Base-by-base conservation (phyloP, 2,113 vertebrate species). In the Diglossa brunneiventris region DNA sequence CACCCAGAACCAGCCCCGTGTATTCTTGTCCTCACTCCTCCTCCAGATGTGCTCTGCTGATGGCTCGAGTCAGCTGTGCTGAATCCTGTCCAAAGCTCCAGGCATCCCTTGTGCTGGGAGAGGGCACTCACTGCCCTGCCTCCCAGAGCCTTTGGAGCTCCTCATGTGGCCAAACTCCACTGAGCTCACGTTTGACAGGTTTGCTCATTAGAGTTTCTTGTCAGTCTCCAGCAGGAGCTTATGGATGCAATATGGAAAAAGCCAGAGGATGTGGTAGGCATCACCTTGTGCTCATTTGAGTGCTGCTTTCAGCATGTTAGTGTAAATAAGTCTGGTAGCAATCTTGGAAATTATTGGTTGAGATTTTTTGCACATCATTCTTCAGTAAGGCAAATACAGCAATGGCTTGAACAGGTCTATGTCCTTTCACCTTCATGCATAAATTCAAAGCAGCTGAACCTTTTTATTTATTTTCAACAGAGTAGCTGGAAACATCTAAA, bases 161-260 rank as follows among this genome's bases (percentile, higher is more conserved):
- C 16, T 69, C 30, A 0, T 5, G 30, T 37, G 49, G 39, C 37
- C 41, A 19, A 46, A 52, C 64, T 7, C 26, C 1, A 0, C n/a
- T 56, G 15, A 10, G 19, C 22, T 77, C 14, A 4, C 18, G 1
- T 78, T 30, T 72, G 62, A 44, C 19, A 44, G 39, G 17, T 35
- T 69, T 20, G 15, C 23, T 83, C 9, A 2, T 41, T 19, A 20
- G 22, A n/a, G 13, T 17, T 81, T 46, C 62, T 27, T 62, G 66
- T 77, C n/a, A 13, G 28, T 47, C 37, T 79, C 22, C 77, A 56
- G 22, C 58, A 82, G 70, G 66, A 82, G 23, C 23, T 76, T 59
- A 39, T 31, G 33, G 47, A 3, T 59, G 24, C 61, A 49, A 9
- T 6, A 37, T 0, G 5, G 61, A 33, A 33, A 46, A 73, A 89